A percentile compares a stretch with the other conserved stretches of the same genome.
Evolutionary conservation across 2,797 vertebrate genomes (phyloP).

Genomic region (Pangasius macronema): DNA sequence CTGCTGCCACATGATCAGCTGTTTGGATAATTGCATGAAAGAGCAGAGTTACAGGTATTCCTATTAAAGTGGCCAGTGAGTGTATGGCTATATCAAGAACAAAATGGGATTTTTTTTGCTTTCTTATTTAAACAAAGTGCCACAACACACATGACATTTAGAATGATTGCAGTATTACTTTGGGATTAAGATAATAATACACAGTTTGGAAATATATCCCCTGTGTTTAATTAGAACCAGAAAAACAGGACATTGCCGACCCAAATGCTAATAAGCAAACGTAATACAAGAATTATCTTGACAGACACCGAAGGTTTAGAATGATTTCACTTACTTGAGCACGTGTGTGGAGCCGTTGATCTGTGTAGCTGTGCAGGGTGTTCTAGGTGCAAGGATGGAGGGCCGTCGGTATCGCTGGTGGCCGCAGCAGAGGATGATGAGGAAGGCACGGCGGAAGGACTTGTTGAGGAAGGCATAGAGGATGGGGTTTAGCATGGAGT

Average conservation of each 20-base stretch:
- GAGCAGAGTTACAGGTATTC: neutral
- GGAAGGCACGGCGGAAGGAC: conserved; percentile 98
- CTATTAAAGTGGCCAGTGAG: conserved; percentile 12
- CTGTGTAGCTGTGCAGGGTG: conserved; percentile 88
- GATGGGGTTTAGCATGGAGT: conserved; percentile 98
- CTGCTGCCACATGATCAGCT: too few species aligned
- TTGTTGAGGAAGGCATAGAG: conserved; percentile 99
- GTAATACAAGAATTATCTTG: neutral
- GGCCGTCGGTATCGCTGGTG: conserved; percentile 88
- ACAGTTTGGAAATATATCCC: neutral
- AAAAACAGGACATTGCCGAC: neutral
- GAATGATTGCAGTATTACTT: neutral
- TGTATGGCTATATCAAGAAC: neutral
- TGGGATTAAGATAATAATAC: conserved; percentile 2
- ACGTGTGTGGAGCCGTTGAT: conserved; percentile 96
- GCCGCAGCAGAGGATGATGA: conserved; percentile 97
- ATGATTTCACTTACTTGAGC: conserved; percentile 84
- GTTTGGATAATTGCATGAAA: neutral
- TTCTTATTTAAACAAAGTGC: neutral
- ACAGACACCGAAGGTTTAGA: neutral
- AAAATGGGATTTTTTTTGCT: conserved; percentile 5
- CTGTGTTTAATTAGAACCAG: conserved; percentile 20
- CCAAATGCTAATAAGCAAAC: conserved; percentile 10
- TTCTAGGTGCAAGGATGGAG: conserved; percentile 83
- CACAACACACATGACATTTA: neutral